phyloP scores from a whole-genome alignment of 1,140 invertebrate genomes.

The Euura lappo region DNA sequence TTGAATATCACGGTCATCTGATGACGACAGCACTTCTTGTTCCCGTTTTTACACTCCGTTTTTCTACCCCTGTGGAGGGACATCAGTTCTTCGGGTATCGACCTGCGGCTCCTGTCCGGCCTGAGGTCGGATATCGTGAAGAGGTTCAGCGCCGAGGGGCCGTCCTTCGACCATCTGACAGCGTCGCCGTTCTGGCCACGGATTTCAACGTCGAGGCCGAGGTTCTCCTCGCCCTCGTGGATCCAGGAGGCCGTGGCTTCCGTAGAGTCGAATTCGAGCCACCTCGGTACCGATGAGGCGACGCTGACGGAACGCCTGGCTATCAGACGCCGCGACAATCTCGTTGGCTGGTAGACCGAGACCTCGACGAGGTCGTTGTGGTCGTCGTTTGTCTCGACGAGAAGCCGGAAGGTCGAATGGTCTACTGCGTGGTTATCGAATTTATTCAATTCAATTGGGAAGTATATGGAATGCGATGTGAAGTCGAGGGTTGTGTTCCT shows the following conservation, averaged over 20 bases:
- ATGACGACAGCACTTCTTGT: constrained; percentile 70
- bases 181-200: constrained; percentile 45
- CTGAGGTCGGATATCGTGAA: constrained; percentile 39
- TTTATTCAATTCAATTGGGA: constrained; percentile 41
- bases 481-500: too few relatives aligned
- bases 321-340: constrained; percentile 17
- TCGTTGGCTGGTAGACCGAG: constrained; percentile 26
- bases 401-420: constrained; percentile 40
- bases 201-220: constrained; percentile 62
- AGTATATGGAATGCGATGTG: constrained; percentile 21
- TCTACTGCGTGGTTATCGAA: constrained; percentile 34
- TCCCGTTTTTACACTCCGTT: constrained; percentile 60
- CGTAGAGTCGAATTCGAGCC: constrained; percentile 66
- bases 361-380: constrained; percentile 22
- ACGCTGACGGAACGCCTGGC: constrained; percentile 12
- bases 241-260: constrained; percentile 59
- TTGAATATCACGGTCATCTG: constrained; percentile 70
- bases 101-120: constrained; percentile 23
- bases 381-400: constrained; percentile 25
- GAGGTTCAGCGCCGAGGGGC: constrained; percentile 56
- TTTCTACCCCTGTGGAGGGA: constrained; percentile 50
- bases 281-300: constrained; percentile 35
- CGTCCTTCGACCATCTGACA: constrained; percentile 46
- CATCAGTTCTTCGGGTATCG: constrained; percentile 46
- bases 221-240: constrained; percentile 49